Base-by-base conservation (phyloP, 2,888 invertebrate species). In the Panopea generosa region DNA sequence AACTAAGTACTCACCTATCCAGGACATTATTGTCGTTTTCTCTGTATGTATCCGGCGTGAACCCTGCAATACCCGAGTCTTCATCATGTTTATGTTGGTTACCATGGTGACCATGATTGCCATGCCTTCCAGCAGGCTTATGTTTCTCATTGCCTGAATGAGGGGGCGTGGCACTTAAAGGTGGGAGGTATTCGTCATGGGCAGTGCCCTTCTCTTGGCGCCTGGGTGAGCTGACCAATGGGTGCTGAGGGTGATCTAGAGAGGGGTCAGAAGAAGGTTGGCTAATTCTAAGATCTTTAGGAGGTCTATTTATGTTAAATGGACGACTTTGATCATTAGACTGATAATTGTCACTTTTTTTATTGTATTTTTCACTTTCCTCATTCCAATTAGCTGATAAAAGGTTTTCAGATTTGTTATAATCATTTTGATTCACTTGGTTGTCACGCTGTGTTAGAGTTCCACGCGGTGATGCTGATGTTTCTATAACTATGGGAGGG, bases 21-120 rank as follows among this genome's bases (percentile, higher is more conserved):
- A 83, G 70, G 22, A 71, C 82, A 45, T 76, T 68, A 40, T 78
- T 76, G 60, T 84, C 79, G 60, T 81, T 82, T 73, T 81, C 85
- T 70, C 82, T 81, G 80, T 85, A 81, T 18, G 84, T 84, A 45
- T 88, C 89, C n/a, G 87, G 87, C 40, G 86, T 82, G 66, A 86
- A 71, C 49, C 84, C 88, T 73, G 87, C 87, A 81, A 87, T 86
- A 77, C 88, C 88, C 67, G 87, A 88, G 78, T 89, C 89, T 72
- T 86, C 87, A 75, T 87, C 72, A 72, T 68, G 63, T 72, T 77
- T 77, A 72, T 72, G 55, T 52, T 66, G 59, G 63, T 72, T 87
- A 76, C 84, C 84, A 67, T 81, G 74, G 79, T 83, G 60, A 60
- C n/a, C n/a, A 45, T 66, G 59, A 60, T 72, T 87, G 75, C 84